Evolutionary conservation across 1,140 invertebrate species (phyloP), one percentile per base, ranked within the genome.

Genomic region (Helicoverpa armigera): DNA sequence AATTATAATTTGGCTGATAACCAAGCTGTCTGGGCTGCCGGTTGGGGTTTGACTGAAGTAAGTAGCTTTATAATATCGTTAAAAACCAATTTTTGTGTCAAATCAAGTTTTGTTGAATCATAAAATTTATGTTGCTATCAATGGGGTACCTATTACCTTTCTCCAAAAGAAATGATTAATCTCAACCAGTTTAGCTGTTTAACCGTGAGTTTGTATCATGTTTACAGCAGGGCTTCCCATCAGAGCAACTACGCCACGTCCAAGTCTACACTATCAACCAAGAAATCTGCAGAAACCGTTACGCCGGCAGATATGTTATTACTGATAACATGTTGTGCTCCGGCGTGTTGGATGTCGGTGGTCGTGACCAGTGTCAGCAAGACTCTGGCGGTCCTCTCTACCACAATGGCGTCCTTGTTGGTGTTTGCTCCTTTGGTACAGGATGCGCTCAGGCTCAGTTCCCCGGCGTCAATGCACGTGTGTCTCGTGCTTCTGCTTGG

Each of bases 391-490:
- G 86, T 23, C 83, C 96, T 3, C 79, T 96, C 29, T 89, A 96
- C 4, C 96, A 95, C 81, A 90, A 94, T 48, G 87, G 89, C 4
- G 91, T 95, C 16, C 82, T 91, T 63, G 89, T 93, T 13, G 96
- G 96, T 11, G 90, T 96, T 7, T 93, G 95, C 1, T 96, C 95
- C 13, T 96, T 95, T 94, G 94, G 93, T 1, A 89, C 95, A 2
- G 87, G 92, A n/a, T 96, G 96, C 83, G 96, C 87, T 18, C 75
- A 84, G 18, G 75, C 87, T 2, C 82, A 85, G 4, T 95, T 86
- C 78, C 95, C 95, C 7, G 95, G 95, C 1, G 91, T 96, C n/a
- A 96, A 96, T 82, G 94, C 95, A 0, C 83, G 91, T 48, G 93
- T 96, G 13, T 83, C 91, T 0, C 82, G 82, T 23, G 88, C 58